Evolutionary conservation across 2,113 vertebrate species (phyloP).

Genomic region (Myxocyprinus asiaticus): DNA sequence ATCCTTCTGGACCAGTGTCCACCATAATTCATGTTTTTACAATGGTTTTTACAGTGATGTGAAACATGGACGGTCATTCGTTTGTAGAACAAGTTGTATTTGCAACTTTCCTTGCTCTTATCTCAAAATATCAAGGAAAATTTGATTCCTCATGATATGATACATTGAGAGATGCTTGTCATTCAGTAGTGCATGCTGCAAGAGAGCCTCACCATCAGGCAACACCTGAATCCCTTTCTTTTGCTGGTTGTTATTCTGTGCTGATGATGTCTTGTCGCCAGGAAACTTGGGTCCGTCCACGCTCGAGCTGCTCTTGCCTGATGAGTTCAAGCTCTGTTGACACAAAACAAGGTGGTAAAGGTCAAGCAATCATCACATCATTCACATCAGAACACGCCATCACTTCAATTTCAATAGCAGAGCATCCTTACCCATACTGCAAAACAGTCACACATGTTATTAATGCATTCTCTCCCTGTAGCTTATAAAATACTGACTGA

Average conservation of each 20-base stretch:
- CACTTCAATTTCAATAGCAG: background rate
- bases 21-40: too few species aligned
- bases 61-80: too few species aligned
- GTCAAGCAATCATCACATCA: too few species aligned
- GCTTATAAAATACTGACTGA: conserved; percentile 80
- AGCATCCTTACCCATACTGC: background rate
- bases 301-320: conserved; percentile 91
- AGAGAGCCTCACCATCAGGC: conserved; percentile 85
- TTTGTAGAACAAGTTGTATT: too few species aligned
- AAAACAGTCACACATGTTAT: conserved; percentile 2
- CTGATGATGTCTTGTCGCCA: conserved; percentile 95
- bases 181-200: background rate
- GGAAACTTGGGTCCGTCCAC: conserved; percentile 98
- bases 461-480: background rate
- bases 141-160: too few species aligned
- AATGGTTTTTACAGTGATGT: too few species aligned
- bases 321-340: conserved; percentile 92
- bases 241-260: conserved; percentile 99
- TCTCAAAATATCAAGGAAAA: too few species aligned
- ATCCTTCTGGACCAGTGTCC: background rate
- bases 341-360: too few species aligned
- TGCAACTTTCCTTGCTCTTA: too few species aligned
- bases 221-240: conserved; percentile 99
- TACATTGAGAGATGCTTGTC: too few species aligned
- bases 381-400: too few species aligned